Conservation (phyloP, 2,888 invertebrate genomes). For the Linyphia triangularis region DNA sequence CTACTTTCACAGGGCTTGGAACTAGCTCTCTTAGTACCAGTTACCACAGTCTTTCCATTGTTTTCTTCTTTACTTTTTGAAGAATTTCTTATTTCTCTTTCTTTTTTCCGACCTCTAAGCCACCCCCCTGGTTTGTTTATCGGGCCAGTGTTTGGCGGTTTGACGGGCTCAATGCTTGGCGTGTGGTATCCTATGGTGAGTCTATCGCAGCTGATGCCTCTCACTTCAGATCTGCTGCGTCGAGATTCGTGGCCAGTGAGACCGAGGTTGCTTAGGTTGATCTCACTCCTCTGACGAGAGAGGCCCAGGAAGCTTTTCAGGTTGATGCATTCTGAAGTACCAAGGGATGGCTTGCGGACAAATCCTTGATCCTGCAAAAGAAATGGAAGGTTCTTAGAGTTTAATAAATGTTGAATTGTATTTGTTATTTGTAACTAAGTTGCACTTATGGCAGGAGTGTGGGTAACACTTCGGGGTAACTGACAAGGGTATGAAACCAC, state of each 20-base stretch:
- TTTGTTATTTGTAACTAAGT: too few relatives aligned
- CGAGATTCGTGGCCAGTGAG: constrained; percentile 18
- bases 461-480: too few relatives aligned
- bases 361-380: constrained; percentile 34
- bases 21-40: constrained; percentile 11
- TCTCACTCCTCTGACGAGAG: constrained; percentile 58
- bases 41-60: constrained; percentile 37
- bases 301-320: constrained; percentile 51
- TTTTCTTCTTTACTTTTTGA: neutral
- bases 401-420: neutral
- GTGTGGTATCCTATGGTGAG: constrained; percentile 60
- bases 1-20: neutral
- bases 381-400: neutral
- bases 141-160: constrained; percentile 18
- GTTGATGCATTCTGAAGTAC: constrained; percentile 54
- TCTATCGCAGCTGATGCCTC: constrained; percentile 53
- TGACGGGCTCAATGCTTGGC: neutral
- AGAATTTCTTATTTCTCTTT: constrained; percentile 20
- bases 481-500: too few relatives aligned
- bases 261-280: constrained; percentile 50
- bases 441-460: too few relatives aligned
- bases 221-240: constrained; percentile 58
- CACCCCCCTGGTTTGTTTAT: constrained; percentile 26
- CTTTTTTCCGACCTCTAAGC: constrained; percentile 45
- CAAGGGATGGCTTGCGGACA: constrained; percentile 24